Base-by-base conservation (phyloP, 2,113 vertebrate species). In the Stomatorhinus ivindoensis region DNA sequence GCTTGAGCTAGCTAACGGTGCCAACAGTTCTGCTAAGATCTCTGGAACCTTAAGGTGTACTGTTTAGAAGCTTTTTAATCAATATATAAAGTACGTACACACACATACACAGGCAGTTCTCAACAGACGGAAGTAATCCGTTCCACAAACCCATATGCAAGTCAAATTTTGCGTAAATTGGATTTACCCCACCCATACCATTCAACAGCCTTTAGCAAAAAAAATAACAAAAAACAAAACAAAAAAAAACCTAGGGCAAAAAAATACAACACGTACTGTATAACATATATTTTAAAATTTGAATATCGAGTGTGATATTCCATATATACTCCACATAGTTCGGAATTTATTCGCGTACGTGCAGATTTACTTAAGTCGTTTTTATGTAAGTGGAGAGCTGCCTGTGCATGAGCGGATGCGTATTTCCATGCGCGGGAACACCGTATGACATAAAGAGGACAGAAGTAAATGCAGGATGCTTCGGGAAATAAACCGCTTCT, bases 381-480 rank as follows among this genome's bases (percentile, higher is more conserved):
- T 27, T 31, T 4, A 1, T 11, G 24, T 27, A 65, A 10, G 61
- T 27, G 9, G 58, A n/a, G 58, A 61, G 58, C 58, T 61, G 24
- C 58, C 58, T 61, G 58, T 10, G 10, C 58, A n/a, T 31, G 69
- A 76, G 69, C 69, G 35, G 69, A 15, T 76, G 24, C 24, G 21
- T 48, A 48, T 85, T 44, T 50, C 48, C 27, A 27, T 86, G 48
- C 15, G 10, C 3, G 19, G 69, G 19, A 13, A 24, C 19, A 48
- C 35, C 31, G 19, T 42, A 21, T 47, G 27, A 31, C 88, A 82
- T 55, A n/a, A 55, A 35, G 47, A 83, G 46, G 46, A 31, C 47
- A 1, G 92, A 48, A 93, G 92, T 51, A 61, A 91, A 88, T 89
- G 89, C 93, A 89, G 92, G 93, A 8, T 35, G 31, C 13, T n/a